Conservation (phyloP, 2,888 invertebrate species). For the Petrophora chlorosata region DNA sequence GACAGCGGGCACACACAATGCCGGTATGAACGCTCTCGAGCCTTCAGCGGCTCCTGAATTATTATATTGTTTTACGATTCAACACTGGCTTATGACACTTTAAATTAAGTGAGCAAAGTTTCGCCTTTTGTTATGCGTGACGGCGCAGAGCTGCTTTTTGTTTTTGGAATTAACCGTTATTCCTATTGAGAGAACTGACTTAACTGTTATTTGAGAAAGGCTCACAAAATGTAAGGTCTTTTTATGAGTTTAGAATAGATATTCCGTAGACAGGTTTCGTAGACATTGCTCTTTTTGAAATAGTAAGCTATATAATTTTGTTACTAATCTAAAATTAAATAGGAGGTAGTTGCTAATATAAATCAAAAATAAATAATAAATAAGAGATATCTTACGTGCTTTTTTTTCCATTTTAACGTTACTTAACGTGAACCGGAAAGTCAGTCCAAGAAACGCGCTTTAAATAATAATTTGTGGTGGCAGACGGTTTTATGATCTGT, state of each 20-base stretch:
- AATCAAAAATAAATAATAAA: too few species aligned
- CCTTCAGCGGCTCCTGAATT: constrained; percentile 53
- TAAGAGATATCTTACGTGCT: too few species aligned
- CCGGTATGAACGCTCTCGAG: constrained; percentile 61
- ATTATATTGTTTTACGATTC: constrained; percentile 74
- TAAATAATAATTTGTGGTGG: constrained; percentile 15
- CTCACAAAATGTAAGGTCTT: not conserved
- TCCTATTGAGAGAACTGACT: constrained; percentile 17
- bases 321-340: too few species aligned
- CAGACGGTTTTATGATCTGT: constrained; percentile 39
- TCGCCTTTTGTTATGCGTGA: constrained; percentile 49
- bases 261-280: too few species aligned
- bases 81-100: constrained; percentile 65
- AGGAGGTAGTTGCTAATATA: too few species aligned
- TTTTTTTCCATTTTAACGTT: too few species aligned
- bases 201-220: constrained; percentile 6
- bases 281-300: too few species aligned
- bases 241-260: not conserved
- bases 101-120: constrained; percentile 64
- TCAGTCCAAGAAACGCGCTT: constrained; percentile 9
- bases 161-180: constrained; percentile 27
- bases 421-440: too few species aligned
- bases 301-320: too few species aligned
- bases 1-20: constrained; percentile 62
- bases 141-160: constrained; percentile 36